Evolutionary conservation across 2,113 vertebrate species (phyloP), one percentile per base, ranked within the genome.

Genomic region (Malurus alboscapulatus): DNA sequence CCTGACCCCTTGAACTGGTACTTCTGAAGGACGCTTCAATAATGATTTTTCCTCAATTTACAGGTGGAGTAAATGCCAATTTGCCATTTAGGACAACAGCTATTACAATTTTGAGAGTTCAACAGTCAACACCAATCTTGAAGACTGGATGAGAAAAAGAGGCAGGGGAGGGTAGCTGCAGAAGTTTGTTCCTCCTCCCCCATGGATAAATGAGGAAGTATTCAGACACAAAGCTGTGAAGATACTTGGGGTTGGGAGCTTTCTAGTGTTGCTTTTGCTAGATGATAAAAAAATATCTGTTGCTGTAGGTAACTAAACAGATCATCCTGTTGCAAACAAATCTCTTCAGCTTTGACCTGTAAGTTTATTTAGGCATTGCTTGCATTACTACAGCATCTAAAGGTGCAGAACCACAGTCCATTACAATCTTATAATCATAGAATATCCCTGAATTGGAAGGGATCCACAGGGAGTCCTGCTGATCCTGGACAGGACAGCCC

Each of bases 341-440:
- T 78, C 19, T 71, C 53, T 76, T 90, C 61, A 90, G 59, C 30
- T 87, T 88, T 62, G 55, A 88, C 40, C 12, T 25, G 17, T 24
- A 68, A 63, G 6, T 68, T 65, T 54, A 12, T 30, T 82, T 38
- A 81, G 73, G 48, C 32, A 92, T 45, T 38, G 32, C 11, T 15
- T 65, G 53, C 45, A 48, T 59, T 65, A 65, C 38, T 42, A 44
- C 2, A 90, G 40, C 53, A 68, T 42, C 47, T 87, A 58, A 80
- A 88, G 80, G 80, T 36, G n/a, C 53, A 74, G 48, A 76, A 65
- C 38, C 27, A 51, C 5, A 48, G 53, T 21, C n/a, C 14, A 51
- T 8, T 12, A 9, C 0, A 0, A 40, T 75, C 29, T 38, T 26
- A 10, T 18, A 47, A 26, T 9, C 15, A 3, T 5, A 75, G 25